Base-by-base conservation (phyloP, 2,113 vertebrate species). In the Notarius lentiginosus region DNA sequence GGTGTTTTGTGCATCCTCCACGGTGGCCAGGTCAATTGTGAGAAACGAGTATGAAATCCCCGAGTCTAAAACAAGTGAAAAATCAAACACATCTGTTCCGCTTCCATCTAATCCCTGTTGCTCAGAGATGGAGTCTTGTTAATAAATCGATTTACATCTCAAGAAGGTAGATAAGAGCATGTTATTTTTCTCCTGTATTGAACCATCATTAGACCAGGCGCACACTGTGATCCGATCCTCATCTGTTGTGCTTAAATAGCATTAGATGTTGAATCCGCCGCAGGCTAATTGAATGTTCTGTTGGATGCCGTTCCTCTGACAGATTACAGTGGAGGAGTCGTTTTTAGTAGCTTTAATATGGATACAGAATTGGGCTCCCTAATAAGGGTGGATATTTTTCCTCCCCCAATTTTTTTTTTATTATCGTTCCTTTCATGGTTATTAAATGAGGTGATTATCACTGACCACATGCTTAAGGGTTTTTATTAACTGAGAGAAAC, bases 61-160 rank as follows among this genome's bases (percentile, higher is more conserved):
- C 72, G 15, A 81, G 73, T 88, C 77, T 84, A 85, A 41, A 86
- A 87, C 65, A 79, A 84, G 87, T 82, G 79, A 22, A 61, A 87
- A 91, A 86, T 86, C 79, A 82, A 81, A 84, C 86, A 34, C 84
- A 24, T 81, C 84, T 83, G 77, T 84, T 84, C 77, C 20, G 80
- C 84, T 56, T 76, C 83, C 47, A 55, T 89, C 77, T 86, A 83
- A 86, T 88, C 81, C 77, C 75, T 24, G 70, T 76, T 61, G 73
- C 83, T 82, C 82, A 66, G 79, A 86, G 80, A 88, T 84, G 81
- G 83, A 80, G 66, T 80, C 83, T 89, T 89, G 89, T 88, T 90
- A 90, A 85, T 91, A 89, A 90, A 90, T 87, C 89, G 72, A 90
- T 91, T 91, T 91, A 88, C 90, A 91, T 90, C 86, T 88, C 81